Base-by-base conservation (phyloP, 1,140 invertebrate species). In the Eriosoma lanigerum region DNA sequence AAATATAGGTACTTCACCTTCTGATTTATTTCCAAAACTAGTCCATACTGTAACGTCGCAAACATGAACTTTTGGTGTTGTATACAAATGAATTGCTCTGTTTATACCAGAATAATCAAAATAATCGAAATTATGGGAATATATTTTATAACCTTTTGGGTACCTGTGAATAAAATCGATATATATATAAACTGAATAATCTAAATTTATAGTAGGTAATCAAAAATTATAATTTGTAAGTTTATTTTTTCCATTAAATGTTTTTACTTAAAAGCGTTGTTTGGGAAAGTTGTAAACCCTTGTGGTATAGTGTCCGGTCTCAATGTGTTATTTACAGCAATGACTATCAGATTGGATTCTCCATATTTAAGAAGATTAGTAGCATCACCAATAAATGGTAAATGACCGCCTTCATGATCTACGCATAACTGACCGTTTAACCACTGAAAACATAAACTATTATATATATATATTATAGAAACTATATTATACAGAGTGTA, bases 71-170 rank as follows among this genome's bases (percentile, higher is more conserved):
- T 88, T 88, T 12, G 96, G 96, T 15, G 94, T 96, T 5, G 94
- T 93, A 85, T 96, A 95, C 12, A 99, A 84, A 83, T 92, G 89
- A 26, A 99, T 96, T 58, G 94, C 90, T 81, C 97, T 90, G 85
- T 98, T 94, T 75, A 99, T 97, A 13, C 97, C 97, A n/a, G 96
- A 96, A 87, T 98, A 99, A 86, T 98, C 98, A 87, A 97, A 98
- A 86, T 98, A 99, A 85, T 99, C 97, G 86, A 98, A 98, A 32
- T 92, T 92, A 81, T 96, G 94, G 26, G 89, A 89, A 84, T 96
- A 94, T 54, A 26, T 90, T 87, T 83, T 92, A 90, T 80, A 90
- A 89, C 5, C 88, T 89, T 32, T 89, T 87, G 81, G 89, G 54
- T 68, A 66, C 24, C 78, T 81, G 56, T 26, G 15, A 64, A 64